Evolutionary conservation across 2,888 invertebrate genomes (phyloP).

Genomic region (Coleophora deauratella): DNA sequence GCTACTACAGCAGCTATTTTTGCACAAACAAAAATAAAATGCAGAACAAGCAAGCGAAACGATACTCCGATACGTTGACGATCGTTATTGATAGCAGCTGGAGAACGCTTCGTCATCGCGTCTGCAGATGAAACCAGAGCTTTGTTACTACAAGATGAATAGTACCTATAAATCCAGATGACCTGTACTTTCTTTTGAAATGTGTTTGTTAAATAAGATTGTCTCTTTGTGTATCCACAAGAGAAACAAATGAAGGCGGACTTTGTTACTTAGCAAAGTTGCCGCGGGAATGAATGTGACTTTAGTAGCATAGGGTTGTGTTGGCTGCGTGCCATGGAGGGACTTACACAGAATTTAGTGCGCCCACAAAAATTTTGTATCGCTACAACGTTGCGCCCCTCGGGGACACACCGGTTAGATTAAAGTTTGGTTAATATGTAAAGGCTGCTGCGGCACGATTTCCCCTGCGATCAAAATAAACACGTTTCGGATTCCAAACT

Average conservation of each 20-base stretch:
- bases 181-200: too few relatives aligned
- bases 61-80: conserved; percentile 1
- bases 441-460: conserved; percentile 42
- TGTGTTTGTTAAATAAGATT: too few relatives aligned
- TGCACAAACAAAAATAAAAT: conserved; percentile 25
- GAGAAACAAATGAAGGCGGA: background rate
- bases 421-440: conserved; percentile 59
- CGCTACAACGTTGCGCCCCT: conserved; percentile 28
- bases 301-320: conserved; percentile 41
- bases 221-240: background rate
- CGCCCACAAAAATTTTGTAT: conserved; percentile 50
- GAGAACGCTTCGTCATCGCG: conserved; percentile 39
- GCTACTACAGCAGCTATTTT: conserved; percentile 20
- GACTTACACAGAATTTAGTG: conserved; percentile 60
- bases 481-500: conserved; percentile 35
- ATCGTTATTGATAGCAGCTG: conserved; percentile 31
- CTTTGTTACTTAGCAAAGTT: conserved; percentile 35
- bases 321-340: conserved; percentile 52
- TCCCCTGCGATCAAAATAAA: conserved; percentile 45
- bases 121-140: conserved; percentile 34
- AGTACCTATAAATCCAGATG: too few relatives aligned
- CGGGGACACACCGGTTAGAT: conserved; percentile 39
- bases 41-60: background rate
- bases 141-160: too few relatives aligned
- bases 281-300: conserved; percentile 34